Evolutionary conservation across 92 coral and sea anemone genomes (phyloP), one percentile per base, ranked within the genome.

Genomic region (Scolanthus callimorphus): DNA sequence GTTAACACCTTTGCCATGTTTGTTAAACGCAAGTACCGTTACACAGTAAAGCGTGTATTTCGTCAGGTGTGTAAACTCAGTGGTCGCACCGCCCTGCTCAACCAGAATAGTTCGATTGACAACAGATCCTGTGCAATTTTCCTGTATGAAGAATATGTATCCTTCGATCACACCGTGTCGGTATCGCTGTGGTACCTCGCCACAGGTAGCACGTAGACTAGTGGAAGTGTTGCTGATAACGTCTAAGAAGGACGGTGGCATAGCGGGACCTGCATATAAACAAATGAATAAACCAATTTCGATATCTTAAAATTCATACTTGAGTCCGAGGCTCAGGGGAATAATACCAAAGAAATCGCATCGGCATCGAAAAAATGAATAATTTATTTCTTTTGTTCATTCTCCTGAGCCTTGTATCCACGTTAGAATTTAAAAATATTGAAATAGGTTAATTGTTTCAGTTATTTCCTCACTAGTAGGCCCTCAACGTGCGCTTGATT

Each of bases 121-220:
- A 19, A 44, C 62, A 25, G 53, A 53, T 0, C 79, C 83, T 23
- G 85, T 89, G 38, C 89, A 62, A 19, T 45, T 17, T 31, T 76
- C 73, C n/a, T 57, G 31, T 21, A 85, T 20, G 4, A 20, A 46
- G 17, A 46, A 9, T 11, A 6, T 37, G 67, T 85, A 89, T 2
- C 83, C 84, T 10, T 57, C 67, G 11, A 80, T 49, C n/a, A 63
- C 56, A 25, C 95, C 95, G 19, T 87, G 95, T 3, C 73, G 64
- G 53, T 56, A 51, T 12, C 70, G 70, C 26, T 79, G 69, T 3
- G 84, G 76, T 30, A 89, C 20, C 12, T 78, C 79, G 23, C 63
- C 50, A 92, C 97, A 89, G 17, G 69, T 46, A 30, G 85, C 60
- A 27, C 43, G 48, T 22, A 85, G 52, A 27, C 85, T 79, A 0